Evolutionary conservation across 2,797 vertebrate species (phyloP).

Genomic region (Perodicticus potto): DNA sequence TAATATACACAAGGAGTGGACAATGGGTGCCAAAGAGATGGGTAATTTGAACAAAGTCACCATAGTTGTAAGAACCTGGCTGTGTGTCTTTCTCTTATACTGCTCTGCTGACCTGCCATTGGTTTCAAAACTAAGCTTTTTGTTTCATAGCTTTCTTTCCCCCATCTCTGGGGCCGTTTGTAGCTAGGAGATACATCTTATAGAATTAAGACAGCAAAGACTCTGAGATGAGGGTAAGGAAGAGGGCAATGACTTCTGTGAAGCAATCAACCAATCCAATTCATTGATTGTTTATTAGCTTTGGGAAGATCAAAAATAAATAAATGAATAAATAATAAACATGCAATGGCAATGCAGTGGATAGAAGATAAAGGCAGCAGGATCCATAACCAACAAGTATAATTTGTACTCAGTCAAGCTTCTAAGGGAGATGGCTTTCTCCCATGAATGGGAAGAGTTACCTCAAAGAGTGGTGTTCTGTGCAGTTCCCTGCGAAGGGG

Average conservation of each 20-base stretch:
- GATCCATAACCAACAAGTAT: not conserved
- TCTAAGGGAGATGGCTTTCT: not conserved
- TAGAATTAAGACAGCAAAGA: not conserved
- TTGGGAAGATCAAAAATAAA: not conserved
- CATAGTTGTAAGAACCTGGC: not conserved
- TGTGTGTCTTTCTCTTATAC: not conserved
- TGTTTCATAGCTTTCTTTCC: not conserved
- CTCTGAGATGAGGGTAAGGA: not conserved
- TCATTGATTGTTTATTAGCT: constrained; percentile 31
- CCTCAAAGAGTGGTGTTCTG: not conserved
- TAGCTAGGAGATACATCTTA: not conserved
- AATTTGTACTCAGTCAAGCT: not conserved
- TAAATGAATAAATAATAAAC: not conserved
- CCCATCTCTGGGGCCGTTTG: not conserved
- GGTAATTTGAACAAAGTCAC: not conserved
- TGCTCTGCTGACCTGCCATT: rapidly evolving
- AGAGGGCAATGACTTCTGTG: not conserved
- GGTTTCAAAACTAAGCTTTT: not conserved
- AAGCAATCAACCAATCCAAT: not conserved
- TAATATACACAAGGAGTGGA: not conserved
- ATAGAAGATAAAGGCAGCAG: not conserved
- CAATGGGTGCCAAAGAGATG: not conserved
- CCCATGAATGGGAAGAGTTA: not conserved
- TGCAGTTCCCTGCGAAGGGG: not conserved
- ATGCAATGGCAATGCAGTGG: not conserved